Conservation (phyloP, 2,797 vertebrate genomes). For the Sebastolobus altivelis region DNA sequence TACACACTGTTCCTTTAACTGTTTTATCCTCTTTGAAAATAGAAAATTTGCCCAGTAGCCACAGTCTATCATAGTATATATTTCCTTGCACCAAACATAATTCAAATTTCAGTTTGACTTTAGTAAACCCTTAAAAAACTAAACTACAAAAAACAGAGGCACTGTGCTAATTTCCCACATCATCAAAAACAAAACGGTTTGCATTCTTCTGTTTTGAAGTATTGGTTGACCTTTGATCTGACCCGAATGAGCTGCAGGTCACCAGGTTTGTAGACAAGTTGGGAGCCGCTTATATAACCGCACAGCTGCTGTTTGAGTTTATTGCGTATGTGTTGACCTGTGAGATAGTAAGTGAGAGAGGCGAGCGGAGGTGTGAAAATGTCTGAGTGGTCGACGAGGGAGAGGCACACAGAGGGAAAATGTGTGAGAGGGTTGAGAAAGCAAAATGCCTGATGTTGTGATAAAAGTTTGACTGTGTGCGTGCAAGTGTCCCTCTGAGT, state of each 20-base stretch:
- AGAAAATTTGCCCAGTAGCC: background rate
- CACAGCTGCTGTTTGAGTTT: conserved; percentile 68
- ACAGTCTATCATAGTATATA: background rate
- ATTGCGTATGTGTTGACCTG: conserved; percentile 48
- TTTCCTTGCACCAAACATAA: background rate
- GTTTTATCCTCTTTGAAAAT: background rate
- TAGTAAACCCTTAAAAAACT: background rate
- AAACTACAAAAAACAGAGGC: background rate
- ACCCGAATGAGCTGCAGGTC: conserved; percentile 28
- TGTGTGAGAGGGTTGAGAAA: conserved; percentile 28
- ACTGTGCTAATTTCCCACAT: background rate
- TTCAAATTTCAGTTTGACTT: background rate
- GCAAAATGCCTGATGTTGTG: conserved; percentile 34
- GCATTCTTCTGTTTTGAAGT: conserved; percentile 28
- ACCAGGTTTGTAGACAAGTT: conserved; percentile 43
- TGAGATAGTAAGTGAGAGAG: conserved; percentile 45
- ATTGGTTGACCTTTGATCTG: conserved; percentile 56
- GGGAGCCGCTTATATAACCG: conserved; percentile 58
- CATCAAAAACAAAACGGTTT: conserved; percentile 21
- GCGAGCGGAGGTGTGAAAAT: conserved; percentile 60
- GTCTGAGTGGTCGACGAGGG: conserved; percentile 24
- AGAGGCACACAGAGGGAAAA: conserved; percentile 9
- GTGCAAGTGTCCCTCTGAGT: conserved; percentile 54
- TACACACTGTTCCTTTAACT: background rate
- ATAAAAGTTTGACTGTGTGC: conserved; percentile 54